Percentiles rank a stretch among this genome's conserved stretches.
Evolutionary conservation across 2,797 vertebrate genomes (phyloP).

Genomic region (Zenarchopterus dispar): DNA sequence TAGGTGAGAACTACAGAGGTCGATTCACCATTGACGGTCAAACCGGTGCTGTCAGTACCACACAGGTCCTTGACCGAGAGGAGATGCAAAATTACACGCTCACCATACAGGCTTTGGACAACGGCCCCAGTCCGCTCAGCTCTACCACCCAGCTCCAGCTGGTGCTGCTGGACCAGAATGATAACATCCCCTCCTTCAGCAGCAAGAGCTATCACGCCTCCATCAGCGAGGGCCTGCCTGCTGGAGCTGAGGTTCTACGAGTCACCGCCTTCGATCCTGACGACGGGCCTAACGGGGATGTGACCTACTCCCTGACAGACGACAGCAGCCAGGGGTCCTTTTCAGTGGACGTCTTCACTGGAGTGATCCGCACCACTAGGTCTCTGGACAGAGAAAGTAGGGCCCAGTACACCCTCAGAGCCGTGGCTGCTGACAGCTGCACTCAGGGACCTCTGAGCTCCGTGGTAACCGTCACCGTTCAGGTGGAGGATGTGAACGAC

Average conservation of each 20-base stretch:
- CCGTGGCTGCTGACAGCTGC: conserved; percentile 86
- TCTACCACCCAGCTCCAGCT: conserved; percentile 82
- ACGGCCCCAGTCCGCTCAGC: conserved; percentile 79
- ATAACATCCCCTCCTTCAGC: conserved; percentile 87
- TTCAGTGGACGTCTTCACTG: conserved; percentile 79
- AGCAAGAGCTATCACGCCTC: conserved; percentile 81
- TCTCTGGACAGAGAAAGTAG: conserved; percentile 86
- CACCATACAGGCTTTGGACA: conserved; percentile 85
- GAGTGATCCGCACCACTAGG: conserved; percentile 78
- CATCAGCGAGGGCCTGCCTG: conserved; percentile 83
- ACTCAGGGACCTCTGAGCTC: conserved; percentile 82
- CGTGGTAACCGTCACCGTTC: conserved; percentile 78
- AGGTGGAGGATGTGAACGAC: conserved; percentile 90
- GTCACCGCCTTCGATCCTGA: conserved; percentile 87
- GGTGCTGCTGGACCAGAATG: conserved; percentile 90
- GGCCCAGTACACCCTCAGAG: conserved; percentile 83
- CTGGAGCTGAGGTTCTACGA: conserved; percentile 81
- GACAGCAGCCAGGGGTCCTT: conserved; percentile 84
- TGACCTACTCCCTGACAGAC: conserved; percentile 85
- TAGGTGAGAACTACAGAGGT: conserved; percentile 84
- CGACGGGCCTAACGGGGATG: conserved; percentile 84
- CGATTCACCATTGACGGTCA: conserved; percentile 86
- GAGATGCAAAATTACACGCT: conserved; percentile 86
- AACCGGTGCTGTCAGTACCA: conserved; percentile 85
- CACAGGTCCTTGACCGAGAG: conserved; percentile 87